These are phyloP conservation scores for Plotosus lineatus DNA, from an alignment of 2,113 vertebrate species.

Conservation along the genomic window DNA sequence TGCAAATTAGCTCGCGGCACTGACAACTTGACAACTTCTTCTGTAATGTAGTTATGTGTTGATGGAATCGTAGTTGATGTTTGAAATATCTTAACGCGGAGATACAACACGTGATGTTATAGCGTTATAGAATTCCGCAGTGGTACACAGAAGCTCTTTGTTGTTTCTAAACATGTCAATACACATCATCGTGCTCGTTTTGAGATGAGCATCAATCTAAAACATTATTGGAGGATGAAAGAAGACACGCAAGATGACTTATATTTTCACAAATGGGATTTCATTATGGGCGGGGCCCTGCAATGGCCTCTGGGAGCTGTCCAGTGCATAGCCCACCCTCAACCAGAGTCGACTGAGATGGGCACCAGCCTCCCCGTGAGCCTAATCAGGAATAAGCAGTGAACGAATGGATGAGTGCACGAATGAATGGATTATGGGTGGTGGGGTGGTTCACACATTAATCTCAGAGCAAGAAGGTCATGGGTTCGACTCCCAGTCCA, in stretches of 20 bases:
- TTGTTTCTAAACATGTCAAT: neutral
- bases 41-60: neutral
- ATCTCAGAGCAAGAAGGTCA: too few relatives aligned
- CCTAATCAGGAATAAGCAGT: too few relatives aligned
- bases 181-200: neutral
- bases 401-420: too few relatives aligned
- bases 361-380: too few relatives aligned
- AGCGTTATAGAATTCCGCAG: neutral
- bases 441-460: too few relatives aligned
- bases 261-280: neutral
- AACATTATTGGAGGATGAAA: neutral
- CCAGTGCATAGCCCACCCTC: too few relatives aligned
- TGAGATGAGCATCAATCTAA: neutral
- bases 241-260: neutral
- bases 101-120: neutral
- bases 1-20: neutral
- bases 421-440: too few relatives aligned
- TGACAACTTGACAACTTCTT: neutral
- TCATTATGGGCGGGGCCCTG: too few relatives aligned
- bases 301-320: too few relatives aligned
- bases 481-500: too few relatives aligned
- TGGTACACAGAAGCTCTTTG: neutral
- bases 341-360: too few relatives aligned
- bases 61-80: too few relatives aligned
- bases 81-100: neutral